Evolutionary conservation across 2,797 vertebrate genomes (phyloP).

Genomic region (Pseudocheirus occidentalis): DNA sequence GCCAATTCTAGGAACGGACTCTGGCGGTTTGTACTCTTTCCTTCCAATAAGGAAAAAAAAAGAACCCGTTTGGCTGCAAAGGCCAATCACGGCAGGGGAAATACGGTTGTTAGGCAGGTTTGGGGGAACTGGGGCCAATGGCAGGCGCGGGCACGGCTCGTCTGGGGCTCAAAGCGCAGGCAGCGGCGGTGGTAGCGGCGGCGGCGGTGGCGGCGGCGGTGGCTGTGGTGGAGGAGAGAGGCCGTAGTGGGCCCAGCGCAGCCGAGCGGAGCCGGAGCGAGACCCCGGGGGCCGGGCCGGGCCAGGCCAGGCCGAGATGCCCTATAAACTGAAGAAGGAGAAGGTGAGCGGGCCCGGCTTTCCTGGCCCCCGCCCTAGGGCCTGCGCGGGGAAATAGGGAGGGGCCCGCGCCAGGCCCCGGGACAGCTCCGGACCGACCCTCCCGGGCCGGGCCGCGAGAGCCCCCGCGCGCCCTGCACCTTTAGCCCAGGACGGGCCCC

Average conservation of each 20-base stretch:
- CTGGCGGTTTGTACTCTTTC: conserved; percentile 79
- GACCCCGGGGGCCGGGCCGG: conserved; percentile 73
- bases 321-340: conserved; percentile 87
- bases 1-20: conserved; percentile 72
- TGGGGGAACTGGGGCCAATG: conserved; percentile 81
- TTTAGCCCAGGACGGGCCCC: conserved; percentile 21
- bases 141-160: conserved; percentile 76
- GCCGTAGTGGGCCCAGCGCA: conserved; percentile 83
- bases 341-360: conserved; percentile 79
- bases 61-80: conserved; percentile 53
- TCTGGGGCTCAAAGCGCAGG: conserved; percentile 81
- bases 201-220: conserved; percentile 26
- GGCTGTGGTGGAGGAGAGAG: conserved; percentile 64
- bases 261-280: conserved; percentile 79
- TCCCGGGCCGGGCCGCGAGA: conserved; percentile 36
- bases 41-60: conserved; percentile 82
- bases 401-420: conserved; percentile 73
- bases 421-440: conserved; percentile 71
- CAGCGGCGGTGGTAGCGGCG: conserved; percentile 13
- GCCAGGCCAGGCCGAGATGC: conserved; percentile 81
- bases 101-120: conserved; percentile 84
- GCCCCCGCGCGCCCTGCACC: background rate
- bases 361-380: conserved; percentile 37
- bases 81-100: conserved; percentile 76
- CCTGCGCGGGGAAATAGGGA: conserved; percentile 59